phyloP scores from a whole-genome alignment of 2,113 vertebrate species.

The Mesoclemmys tuberculata region DNA sequence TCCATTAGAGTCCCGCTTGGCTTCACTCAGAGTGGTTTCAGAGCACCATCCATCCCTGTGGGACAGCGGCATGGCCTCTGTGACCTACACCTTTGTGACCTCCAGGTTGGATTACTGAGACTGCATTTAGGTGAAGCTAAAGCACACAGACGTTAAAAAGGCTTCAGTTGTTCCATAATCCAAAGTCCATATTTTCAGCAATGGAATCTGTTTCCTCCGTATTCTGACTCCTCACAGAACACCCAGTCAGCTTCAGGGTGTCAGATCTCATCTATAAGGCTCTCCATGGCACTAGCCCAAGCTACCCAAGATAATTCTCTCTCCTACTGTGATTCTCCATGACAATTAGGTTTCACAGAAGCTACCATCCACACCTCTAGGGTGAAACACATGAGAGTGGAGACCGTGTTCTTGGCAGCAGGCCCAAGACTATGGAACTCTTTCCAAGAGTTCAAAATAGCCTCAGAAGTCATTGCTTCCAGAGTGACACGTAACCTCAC shows the following conservation, averaged over 20 bases:
- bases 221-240: background rate
- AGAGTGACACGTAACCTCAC: background rate
- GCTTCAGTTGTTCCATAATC: background rate
- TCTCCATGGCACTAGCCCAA: background rate
- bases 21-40: too few relatives aligned
- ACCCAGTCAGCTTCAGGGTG: background rate
- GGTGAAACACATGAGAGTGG: background rate
- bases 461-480: background rate
- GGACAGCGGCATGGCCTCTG: background rate
- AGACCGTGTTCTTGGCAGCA: background rate
- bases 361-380: background rate
- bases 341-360: background rate
- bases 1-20: too few relatives aligned
- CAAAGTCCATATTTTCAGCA: background rate
- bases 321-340: background rate
- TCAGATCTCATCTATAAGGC: background rate
- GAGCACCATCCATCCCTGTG: too few relatives aligned
- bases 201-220: background rate
- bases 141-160: background rate
- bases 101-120: accelerated
- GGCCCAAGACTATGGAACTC: background rate
- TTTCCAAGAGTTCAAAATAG: background rate
- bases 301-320: background rate
- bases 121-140: background rate
- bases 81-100: background rate